Evolutionary conservation across 2,888 invertebrate species (phyloP), one percentile per base, ranked within the genome.

Genomic region (Sinopyrophorus schimmeli): DNA sequence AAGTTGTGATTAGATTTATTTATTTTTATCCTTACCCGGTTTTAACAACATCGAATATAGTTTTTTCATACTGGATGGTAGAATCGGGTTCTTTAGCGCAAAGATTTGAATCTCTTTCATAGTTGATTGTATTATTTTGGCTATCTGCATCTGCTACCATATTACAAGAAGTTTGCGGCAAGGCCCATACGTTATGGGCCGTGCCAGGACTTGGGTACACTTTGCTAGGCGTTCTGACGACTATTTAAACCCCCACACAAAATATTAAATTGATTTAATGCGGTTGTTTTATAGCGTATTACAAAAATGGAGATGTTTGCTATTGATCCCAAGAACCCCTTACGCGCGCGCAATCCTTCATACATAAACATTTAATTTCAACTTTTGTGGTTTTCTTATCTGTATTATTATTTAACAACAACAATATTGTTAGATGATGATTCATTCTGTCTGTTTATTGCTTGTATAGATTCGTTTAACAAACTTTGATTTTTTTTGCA

Each of bases 181-280:
- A 79, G 74, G 89, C 89, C 90, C 90, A 90, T 72, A 90, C 89
- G 75, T 88, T 90, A 73, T 88, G 88, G 76, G 90, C 90, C 75
- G 88, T 87, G 81, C 90, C 90, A 77, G 89, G 89, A 75, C 89
- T 89, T 56, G 90, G 88, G 73, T 85, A 86, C 76, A 87, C 86
- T 61, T 74, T 74, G 66, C 71, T 72, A 61, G 71, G 70, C 73
- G 73, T 73, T 63, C 69, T 72, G 71, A 62, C 64, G 67, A 55
- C 55, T 57, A 31, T 57, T 47, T 55, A 42, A 43, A 52, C 40
- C 44, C 47, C 47, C 51, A 46, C 46, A 37, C 46, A 34, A 51
- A 47, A 53, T 42, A 47, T 41, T 43, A 47, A 49, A 53, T 53
- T 55, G 55, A 53, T 53, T 47, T 47, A 55, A 49, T 55, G 55